Evolutionary conservation across 2,113 vertebrate species (phyloP).

Genomic region (Leucoraja erinaceus): DNA sequence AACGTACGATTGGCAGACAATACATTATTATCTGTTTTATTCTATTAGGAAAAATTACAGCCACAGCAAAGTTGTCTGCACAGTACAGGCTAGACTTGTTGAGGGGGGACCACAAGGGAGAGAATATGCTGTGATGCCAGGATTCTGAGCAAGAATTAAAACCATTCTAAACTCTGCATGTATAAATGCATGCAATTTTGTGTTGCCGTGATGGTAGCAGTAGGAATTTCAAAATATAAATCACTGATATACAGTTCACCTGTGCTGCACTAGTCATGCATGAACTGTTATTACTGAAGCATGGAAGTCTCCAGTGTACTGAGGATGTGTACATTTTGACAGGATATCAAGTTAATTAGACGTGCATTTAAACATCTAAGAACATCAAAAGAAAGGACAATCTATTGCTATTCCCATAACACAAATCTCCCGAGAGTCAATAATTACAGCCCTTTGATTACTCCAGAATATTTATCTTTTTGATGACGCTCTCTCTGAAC

Average conservation of each 20-base stretch:
- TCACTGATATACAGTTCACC: not conserved
- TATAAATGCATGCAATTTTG: not conserved
- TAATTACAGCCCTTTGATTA: conserved; percentile 26
- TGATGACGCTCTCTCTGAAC: not conserved
- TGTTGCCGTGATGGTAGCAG: not conserved
- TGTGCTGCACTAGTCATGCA: not conserved
- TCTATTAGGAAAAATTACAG: not conserved
- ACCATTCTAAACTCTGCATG: not conserved
- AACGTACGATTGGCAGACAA: not conserved
- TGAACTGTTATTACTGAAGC: not conserved
- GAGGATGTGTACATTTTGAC: conserved; percentile 28
- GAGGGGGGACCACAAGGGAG: not conserved
- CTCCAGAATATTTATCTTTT: conserved; percentile 35
- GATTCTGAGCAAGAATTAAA: not conserved
- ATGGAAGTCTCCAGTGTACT: not conserved
- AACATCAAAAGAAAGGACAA: conserved; percentile 19
- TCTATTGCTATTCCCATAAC: conserved; percentile 2
- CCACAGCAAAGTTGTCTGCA: not conserved
- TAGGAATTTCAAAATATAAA: not conserved
- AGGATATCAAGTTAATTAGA: conserved; percentile 28
- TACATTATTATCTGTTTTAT: not conserved
- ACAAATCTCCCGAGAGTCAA: conserved; percentile 17
- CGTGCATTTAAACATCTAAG: conserved; percentile 17
- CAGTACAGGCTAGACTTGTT: not conserved
- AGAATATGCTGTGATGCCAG: not conserved